Base-by-base conservation (phyloP, 2,113 vertebrate genomes). In the Caracal caracal region DNA sequence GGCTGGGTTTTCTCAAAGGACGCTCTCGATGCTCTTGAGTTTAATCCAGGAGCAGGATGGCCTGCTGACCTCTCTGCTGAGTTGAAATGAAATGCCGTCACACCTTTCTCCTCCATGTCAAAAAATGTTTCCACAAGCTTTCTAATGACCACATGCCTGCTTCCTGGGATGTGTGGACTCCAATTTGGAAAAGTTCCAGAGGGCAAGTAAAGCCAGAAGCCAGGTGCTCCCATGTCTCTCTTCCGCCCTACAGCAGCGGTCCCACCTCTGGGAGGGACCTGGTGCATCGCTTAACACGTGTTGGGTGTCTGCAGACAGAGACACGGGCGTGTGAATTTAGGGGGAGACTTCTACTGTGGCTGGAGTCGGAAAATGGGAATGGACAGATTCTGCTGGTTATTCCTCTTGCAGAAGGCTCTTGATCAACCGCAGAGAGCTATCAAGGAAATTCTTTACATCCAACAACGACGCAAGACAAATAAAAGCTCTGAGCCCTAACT, bases 281-380 rank as follows among this genome's bases (percentile, higher is more conserved):
- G 22, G 12, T 0, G 5, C 1, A 0, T 10, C 12, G 6, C 75
- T 53, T 56, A 15, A 4, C 9, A 0, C 1, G 6, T 3, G 9
- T 10, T 0, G 15, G 7, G 7, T 30, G 3, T 73, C 82, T 33
- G 3, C 61, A 71, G 19, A 35, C 43, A 83, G 49, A 40, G 22
- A 10, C 1, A 0, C 0, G 0, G 35, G 26, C 10, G 2, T 5
- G 2, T 26, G 61, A 4, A 47, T 2, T 17, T 1, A 0, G 24
- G 89, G 16, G 1, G 8, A 59, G 88, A 26, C 30, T 17, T 9
- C 0, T 6, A 1, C 12, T 1, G 7, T 1, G 6, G 35, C 49
- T 30, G 19, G 37, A 86, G 11, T 33, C 65, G 43, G 59, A 37
- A 81, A 24, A 65, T 20, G 82, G 75, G 24, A 10, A 40, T 9